phyloP scores from a whole-genome alignment of 2,888 invertebrate genomes.

The Nemurella pictetii region DNA sequence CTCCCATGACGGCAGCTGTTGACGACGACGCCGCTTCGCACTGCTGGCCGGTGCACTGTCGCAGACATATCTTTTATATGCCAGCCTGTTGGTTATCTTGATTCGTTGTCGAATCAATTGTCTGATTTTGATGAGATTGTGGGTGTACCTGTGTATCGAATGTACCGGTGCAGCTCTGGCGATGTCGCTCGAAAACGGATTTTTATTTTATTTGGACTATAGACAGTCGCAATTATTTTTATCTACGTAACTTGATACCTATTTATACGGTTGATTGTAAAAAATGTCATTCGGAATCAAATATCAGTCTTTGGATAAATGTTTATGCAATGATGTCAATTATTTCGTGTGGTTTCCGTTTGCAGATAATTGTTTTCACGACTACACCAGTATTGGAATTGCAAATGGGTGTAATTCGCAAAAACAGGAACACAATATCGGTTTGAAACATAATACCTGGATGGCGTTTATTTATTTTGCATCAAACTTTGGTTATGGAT shows the following conservation, averaged over 20 bases:
- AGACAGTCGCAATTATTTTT: not conserved
- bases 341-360: too few species aligned
- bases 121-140: not conserved
- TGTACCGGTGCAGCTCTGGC: not conserved
- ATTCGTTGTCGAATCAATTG: not conserved
- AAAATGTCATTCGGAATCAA: too few species aligned
- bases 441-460: too few species aligned
- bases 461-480: too few species aligned
- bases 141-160: not conserved
- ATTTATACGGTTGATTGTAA: not conserved
- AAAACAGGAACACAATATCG: too few species aligned
- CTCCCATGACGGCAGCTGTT: not conserved
- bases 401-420: too few species aligned
- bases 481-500: too few species aligned
- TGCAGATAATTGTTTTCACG: too few species aligned
- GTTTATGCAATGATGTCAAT: too few species aligned
- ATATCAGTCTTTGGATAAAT: too few species aligned
- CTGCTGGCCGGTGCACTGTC: not conserved
- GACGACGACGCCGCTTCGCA: not conserved
- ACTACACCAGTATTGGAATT: too few species aligned
- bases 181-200: too few species aligned
- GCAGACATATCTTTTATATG: not conserved
- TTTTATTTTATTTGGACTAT: not conserved
- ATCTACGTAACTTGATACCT: not conserved
- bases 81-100: not conserved